These are phyloP conservation scores for Philereme vetulata DNA, from an alignment of 2,888 invertebrate genomes.

Conservation along the genomic window DNA sequence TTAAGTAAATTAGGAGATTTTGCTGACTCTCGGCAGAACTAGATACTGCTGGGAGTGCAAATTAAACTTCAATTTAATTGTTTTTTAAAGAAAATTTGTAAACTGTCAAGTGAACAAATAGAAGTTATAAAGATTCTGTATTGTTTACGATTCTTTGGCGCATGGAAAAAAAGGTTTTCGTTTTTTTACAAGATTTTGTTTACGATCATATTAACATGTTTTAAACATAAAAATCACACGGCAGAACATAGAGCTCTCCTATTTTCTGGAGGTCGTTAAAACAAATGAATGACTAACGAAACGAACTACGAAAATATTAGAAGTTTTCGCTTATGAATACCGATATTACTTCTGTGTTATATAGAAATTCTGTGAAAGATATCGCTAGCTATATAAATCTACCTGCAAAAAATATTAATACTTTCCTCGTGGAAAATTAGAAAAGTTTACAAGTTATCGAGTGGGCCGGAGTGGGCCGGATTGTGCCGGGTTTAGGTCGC, in stretches of 20 bases:
- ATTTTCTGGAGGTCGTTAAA: too few species aligned
- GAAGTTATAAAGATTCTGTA: too few species aligned
- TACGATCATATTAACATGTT: too few species aligned
- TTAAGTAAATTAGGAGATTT: constrained; percentile 3
- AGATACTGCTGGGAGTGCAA: not conserved
- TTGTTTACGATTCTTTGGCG: too few species aligned
- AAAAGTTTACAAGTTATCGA: constrained; percentile 54
- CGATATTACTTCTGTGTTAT: not conserved
- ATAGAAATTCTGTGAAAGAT: constrained; percentile 1
- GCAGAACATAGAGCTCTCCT: too few species aligned
- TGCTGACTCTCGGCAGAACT: not conserved
- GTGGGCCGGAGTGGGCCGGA: constrained; percentile 35
- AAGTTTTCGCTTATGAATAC: too few species aligned
- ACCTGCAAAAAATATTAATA: constrained; percentile 30
- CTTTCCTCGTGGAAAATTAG: constrained; percentile 48
- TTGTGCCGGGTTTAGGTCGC: constrained; percentile 35
- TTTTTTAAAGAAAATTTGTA: not conserved
- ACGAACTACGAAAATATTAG: too few species aligned
- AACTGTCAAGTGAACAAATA: too few species aligned
- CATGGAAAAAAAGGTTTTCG: too few species aligned
- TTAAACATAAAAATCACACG: too few species aligned
- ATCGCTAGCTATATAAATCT: not conserved
- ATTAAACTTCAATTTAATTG: not conserved
- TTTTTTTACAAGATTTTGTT: too few species aligned
- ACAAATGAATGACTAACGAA: too few species aligned